phyloP scores from a whole-genome alignment of 2,888 invertebrate genomes.

The Cactoblastis cactorum region DNA sequence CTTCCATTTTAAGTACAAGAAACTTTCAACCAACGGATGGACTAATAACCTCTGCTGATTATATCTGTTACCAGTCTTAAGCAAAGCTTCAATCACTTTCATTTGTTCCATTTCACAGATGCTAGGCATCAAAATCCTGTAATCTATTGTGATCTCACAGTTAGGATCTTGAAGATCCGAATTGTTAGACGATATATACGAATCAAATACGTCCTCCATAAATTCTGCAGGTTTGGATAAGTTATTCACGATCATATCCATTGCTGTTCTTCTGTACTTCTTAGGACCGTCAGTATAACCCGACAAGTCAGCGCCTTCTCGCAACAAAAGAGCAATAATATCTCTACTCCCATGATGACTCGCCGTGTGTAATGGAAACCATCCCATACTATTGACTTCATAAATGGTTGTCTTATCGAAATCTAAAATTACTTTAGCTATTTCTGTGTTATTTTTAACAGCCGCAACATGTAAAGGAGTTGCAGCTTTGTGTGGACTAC shows the following conservation, averaged over 20 bases:
- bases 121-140: slow-evolving; percentile 66
- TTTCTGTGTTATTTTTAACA: slow-evolving; percentile 53
- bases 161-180: slow-evolving; percentile 57
- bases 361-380: slow-evolving; percentile 67
- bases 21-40: slow-evolving; percentile 79
- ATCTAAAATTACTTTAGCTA: slow-evolving; percentile 53
- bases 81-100: slow-evolving; percentile 74
- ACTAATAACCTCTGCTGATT: slow-evolving; percentile 68
- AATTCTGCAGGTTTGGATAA: slow-evolving; percentile 75
- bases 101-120: slow-evolving; percentile 67
- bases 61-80: slow-evolving; percentile 74
- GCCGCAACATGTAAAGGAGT: slow-evolving; percentile 73
- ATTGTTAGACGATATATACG: slow-evolving; percentile 67
- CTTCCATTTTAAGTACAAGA: slow-evolving; percentile 78
- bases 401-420: slow-evolving; percentile 53
- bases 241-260: slow-evolving; percentile 73
- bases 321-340: slow-evolving; percentile 63
- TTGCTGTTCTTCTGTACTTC: slow-evolving; percentile 54
- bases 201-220: slow-evolving; percentile 74
- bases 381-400: slow-evolving; percentile 31
- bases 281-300: slow-evolving; percentile 23
- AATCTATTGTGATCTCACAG: slow-evolving; percentile 73
- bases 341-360: slow-evolving; percentile 76
- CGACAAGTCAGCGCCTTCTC: slow-evolving; percentile 58
- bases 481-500: slow-evolving; percentile 56